A percentile compares a stretch with the other conserved stretches of the same genome.
Conservation (phyloP, 2,113 vertebrate species). For the Seriola aureovittata region DNA sequence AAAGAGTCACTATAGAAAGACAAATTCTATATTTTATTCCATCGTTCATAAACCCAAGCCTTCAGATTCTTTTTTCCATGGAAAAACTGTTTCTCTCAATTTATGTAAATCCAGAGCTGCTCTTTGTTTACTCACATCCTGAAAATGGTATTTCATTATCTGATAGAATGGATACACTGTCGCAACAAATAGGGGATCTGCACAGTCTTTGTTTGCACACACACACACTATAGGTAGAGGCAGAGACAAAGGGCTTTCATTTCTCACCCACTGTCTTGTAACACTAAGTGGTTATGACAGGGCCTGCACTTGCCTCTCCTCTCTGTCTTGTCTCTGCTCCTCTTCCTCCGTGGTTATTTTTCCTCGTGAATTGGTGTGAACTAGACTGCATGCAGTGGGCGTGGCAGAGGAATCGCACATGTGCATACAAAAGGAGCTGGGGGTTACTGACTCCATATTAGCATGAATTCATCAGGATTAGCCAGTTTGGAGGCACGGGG, state of each 20-base stretch:
- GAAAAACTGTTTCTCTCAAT: constrained; percentile 22
- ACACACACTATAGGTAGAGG: constrained; percentile 53
- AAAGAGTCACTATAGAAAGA: constrained; percentile 1
- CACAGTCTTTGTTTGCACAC: constrained; percentile 63
- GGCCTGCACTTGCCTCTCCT: constrained; percentile 57
- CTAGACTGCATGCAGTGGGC: constrained; percentile 32
- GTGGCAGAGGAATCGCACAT: constrained; percentile 50
- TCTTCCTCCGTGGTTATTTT: constrained; percentile 56
- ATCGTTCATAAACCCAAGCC: constrained; percentile 15
- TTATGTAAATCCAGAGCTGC: constrained; percentile 58
- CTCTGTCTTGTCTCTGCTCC: constrained; percentile 33
- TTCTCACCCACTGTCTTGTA: constrained; percentile 69
- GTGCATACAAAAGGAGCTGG: constrained; percentile 58
- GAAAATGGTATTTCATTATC: constrained; percentile 54
- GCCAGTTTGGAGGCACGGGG: constrained; percentile 47
- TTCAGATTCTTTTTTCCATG: constrained; percentile 2
- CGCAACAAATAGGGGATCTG: constrained; percentile 28
- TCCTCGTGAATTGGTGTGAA: constrained; percentile 46
- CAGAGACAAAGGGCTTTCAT: constrained; percentile 80
- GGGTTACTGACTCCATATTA: constrained; percentile 74
- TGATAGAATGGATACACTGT: constrained; percentile 47
- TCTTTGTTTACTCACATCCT: constrained; percentile 53
- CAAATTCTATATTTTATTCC: constrained; percentile 29
- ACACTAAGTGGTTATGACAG: constrained; percentile 75
- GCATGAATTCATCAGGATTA: constrained; percentile 81